Base-by-base conservation (phyloP, 2,888 invertebrate genomes). In the Diplolepis rosae region DNA sequence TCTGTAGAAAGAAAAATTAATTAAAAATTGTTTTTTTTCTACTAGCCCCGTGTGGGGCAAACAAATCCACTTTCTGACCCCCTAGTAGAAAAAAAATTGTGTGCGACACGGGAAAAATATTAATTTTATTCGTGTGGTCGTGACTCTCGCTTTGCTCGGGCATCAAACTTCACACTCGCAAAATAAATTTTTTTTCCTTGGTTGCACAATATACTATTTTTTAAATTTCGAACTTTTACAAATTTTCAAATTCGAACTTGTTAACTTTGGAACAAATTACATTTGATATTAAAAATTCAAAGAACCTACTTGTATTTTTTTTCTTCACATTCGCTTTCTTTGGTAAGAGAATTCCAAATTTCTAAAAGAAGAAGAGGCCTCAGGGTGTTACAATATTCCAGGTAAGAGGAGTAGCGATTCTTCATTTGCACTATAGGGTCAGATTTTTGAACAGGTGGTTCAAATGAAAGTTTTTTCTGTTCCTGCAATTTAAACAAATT, bases 281-380 rank as follows among this genome's bases (percentile, higher is more conserved):
- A n/a, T n/a, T n/a, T n/a, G 32, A 45, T 18, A 65, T 28, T 27
- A 42, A 18, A 15, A 28, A 18, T 30, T 28, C 13, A 11, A 4
- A 13, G n/a, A 50, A 39, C 50, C 27, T 68, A 68, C 56, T 48
- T 69, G 71, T 70, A 52, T 66, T 61, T 68, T 6, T 66, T 76
- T 11, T 78, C 79, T 5, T 35, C 39, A 6, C 56, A 61, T 9
- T 84, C 80, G 65, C 79, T 83, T 18, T 88, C 87, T 66, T 82
- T 85, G 0, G 83, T 79, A 45, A 86, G 82, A 2, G 75, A 89
- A 80, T 91, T 90, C 93, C 93, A 94, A 52, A 92, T 90, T 85
- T 94, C 93, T 84, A 92, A 89, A 5, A 93, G 85, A 52, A 93
- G 87, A 66, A 93, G 85, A 65, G 93, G 92, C 18, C 91, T 90